A percentile compares a stretch with the other conserved stretches of the same genome.
Evolutionary conservation across 1,140 invertebrate genomes (phyloP).

Genomic region (Zaprionus nigranus): DNA sequence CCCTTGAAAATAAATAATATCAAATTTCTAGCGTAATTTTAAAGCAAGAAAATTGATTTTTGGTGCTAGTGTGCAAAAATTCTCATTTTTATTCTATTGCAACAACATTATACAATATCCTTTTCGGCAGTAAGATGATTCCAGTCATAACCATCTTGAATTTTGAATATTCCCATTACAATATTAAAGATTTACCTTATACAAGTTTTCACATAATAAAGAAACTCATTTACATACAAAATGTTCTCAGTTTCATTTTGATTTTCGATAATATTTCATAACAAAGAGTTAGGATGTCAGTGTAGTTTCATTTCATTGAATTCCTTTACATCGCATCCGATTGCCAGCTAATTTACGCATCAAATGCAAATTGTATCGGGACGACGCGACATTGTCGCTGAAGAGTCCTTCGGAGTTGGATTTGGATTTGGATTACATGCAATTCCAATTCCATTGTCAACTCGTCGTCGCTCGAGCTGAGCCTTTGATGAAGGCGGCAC

Average conservation of each 20-base stretch:
- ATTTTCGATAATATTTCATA: not conserved
- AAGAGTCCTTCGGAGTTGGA: conserved; percentile 24
- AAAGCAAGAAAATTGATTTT: no score
- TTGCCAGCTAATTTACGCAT: conserved; percentile 62
- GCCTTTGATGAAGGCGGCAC: conserved; percentile 81
- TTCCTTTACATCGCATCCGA: not conserved
- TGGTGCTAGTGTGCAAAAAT: no score
- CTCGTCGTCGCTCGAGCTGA: conserved; percentile 32
- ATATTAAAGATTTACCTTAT: not conserved
- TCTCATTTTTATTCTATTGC: no score
- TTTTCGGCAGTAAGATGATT: no score
- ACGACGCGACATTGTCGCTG: conserved; percentile 1
- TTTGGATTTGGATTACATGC: conserved; percentile 23
- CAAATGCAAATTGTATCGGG: conserved; percentile 59
- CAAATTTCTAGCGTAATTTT: no score
- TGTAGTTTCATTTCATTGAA: not conserved
- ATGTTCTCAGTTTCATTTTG: not conserved
- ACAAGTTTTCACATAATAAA: not conserved
- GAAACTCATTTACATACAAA: not conserved
- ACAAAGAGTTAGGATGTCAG: not conserved
- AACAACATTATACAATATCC: no score
- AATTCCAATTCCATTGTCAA: conserved; percentile 62
- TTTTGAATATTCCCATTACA: not conserved
- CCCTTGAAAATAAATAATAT: no score
- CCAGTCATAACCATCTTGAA: no score